Evolutionary conservation across 1,140 invertebrate genomes (phyloP), one percentile per base, ranked within the genome.

Genomic region (Nasonia giraulti): DNA sequence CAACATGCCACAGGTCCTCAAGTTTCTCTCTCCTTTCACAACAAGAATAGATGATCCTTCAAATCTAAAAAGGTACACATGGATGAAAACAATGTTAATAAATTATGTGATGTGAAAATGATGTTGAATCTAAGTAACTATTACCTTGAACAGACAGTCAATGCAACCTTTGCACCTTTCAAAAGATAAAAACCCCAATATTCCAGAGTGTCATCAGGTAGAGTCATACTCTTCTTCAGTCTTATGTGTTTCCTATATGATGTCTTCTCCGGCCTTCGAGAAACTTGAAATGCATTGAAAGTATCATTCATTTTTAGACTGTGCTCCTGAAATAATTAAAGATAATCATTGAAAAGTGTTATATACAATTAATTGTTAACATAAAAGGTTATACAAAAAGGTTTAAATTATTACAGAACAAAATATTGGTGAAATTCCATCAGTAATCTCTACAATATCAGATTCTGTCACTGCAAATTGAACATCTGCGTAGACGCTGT

Each of bases 121-220:
- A 33, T 62, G 33, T 66, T n/a, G 47, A 77, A 20, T 20, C 27
- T 62, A 33, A 12, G 23, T 33, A 2, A 78, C 31, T 76, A 68
- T 80, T 95, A 96, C 91, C 96, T 94, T 69, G 96, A 97, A 91
- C 97, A 98, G 62, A 96, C 95, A 87, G 96, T 96, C 11, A 97
- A 92, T 76, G 94, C 94, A 2, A 97, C 96, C 20, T 93, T 95
- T 17, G 96, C 96, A 23, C 96, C 96, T 90, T 95, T 94, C 33
- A 96, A 94, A 20, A 98, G 91, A 92, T 96, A 97, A 93, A 98
- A 98, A 33, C 97, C 97, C 96, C 96, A 98, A 92, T 97, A 98
- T 91, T 97, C 97, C 55, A 97, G 93, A 33, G 96, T 96, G 89
- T 98, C 97, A 92, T 97, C 97, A 1, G 96, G 96, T 86, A 98